These are phyloP conservation scores for Mactromeris polynyma DNA, from an alignment of 2,888 invertebrate species.

Conservation along the genomic window DNA sequence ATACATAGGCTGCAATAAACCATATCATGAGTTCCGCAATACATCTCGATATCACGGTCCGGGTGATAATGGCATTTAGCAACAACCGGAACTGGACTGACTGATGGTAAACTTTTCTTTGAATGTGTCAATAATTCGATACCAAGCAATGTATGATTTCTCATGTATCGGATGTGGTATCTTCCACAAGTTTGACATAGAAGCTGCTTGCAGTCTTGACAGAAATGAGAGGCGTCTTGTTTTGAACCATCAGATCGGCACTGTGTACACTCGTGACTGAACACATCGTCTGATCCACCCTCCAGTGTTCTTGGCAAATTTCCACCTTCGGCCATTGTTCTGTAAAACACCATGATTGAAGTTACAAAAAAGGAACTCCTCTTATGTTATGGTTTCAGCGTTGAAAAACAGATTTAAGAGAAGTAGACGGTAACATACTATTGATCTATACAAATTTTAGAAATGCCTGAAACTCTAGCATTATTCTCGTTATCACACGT, in stretches of 20 bases:
- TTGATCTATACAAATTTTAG: too few species aligned
- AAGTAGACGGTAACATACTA: too few species aligned
- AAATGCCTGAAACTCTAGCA: too few species aligned
- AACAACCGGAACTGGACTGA: background rate
- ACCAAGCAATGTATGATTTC: background rate
- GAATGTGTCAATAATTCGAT: background rate
- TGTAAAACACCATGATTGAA: too few species aligned
- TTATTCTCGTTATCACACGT: too few species aligned
- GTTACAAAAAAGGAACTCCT: too few species aligned
- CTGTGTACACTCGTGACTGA: background rate
- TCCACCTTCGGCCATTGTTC: background rate
- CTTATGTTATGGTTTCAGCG: too few species aligned
- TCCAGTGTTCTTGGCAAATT: background rate
- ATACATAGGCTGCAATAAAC: slow-evolving; percentile 20
- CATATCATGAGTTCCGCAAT: slow-evolving; percentile 16
- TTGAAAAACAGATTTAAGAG: too few species aligned
- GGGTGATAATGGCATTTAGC: slow-evolving; percentile 19
- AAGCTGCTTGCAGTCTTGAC: slow-evolving; percentile 10
- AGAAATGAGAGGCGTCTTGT: background rate
- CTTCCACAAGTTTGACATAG: background rate
- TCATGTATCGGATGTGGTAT: background rate
- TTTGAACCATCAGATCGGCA: background rate
- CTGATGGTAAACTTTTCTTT: background rate
- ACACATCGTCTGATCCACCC: background rate
- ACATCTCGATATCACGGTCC: slow-evolving; percentile 26